Evolutionary conservation across 1,140 invertebrate genomes (phyloP), one percentile per base, ranked within the genome.

Genomic region (Bilobella aurantiaca): DNA sequence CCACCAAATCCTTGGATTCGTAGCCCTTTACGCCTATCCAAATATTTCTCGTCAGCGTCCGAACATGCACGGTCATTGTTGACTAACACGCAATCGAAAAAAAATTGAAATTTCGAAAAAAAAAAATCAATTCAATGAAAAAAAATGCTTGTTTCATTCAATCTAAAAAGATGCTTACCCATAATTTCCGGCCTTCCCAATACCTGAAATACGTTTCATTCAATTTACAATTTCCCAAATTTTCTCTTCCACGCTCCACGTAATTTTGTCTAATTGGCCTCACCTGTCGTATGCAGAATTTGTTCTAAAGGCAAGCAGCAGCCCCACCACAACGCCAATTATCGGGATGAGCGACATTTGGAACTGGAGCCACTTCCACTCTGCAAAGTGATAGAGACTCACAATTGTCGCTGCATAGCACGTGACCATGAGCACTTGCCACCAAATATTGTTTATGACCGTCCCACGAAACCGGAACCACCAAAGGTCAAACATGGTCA

Each of bases 261-360:
- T 18, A 42, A 42, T 42, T 42, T 8, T 42, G 8, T 8, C 34
- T 42, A 12, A 42, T 8, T 18, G 18, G 8, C 18, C 37, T 64
- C 31, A 69, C 68, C 68, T 63, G 49, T 70, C 65, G 27, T 72
- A 72, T 2, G 70, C 70, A 12, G 64, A 69, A 32, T 72, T 72
- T 29, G 70, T 72, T 25, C 70, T 27, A 30, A 72, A 69, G n/a
- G 69, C 70, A 0, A 72, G 29, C 3, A 69, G 65, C 14, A 69
- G 37, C 25, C 70, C 70, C 3, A 65, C 67, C 1, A 72, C 70
- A 37, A 72, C 70, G 5, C 70, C 70, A 16, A 72, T 58, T 1
- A 72, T 63, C 12, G 64, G 67, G 31, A 72, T 65, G 14, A 72
- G 63, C 16, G 68, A 67, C 32, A 63, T 53, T 1, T 67, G 67